These are phyloP conservation scores for Conops quadrifasciatus DNA, from an alignment of 2,888 invertebrate genomes.

Conservation along the genomic window DNA sequence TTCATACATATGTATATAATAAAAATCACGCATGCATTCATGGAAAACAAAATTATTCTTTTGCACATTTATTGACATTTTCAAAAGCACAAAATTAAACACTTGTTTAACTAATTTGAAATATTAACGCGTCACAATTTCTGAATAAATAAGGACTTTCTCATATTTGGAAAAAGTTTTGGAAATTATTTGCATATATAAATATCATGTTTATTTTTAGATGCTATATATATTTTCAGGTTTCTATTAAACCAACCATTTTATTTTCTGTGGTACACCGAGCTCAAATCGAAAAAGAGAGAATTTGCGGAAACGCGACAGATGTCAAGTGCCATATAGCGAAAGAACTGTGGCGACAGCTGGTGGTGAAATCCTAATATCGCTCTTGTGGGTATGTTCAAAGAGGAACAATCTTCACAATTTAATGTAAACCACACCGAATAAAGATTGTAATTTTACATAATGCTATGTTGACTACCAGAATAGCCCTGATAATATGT, in stretches of 20 bases:
- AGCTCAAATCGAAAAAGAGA: conserved; percentile 57
- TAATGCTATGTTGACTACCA: neutral
- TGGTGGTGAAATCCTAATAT: neutral
- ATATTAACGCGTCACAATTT: neutral
- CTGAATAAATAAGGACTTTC: neutral
- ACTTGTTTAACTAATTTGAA: neutral
- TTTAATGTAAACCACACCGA: too few species aligned
- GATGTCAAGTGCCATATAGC: conserved; percentile 37
- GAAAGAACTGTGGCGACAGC: neutral
- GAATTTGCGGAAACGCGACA: conserved; percentile 49
- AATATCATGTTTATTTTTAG: conserved; percentile 43
- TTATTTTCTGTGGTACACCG: conserved; percentile 52
- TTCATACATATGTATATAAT: too few species aligned
- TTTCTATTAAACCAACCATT: conserved; percentile 50
- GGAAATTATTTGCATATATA: conserved; percentile 4
- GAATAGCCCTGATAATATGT: too few species aligned
- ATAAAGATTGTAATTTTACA: too few species aligned
- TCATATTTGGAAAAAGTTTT: conserved; percentile 15
- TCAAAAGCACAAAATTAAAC: too few species aligned
- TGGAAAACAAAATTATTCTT: too few species aligned
- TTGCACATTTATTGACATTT: too few species aligned
- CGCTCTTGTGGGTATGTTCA: neutral
- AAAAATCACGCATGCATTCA: too few species aligned
- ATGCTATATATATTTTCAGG: conserved; percentile 48
- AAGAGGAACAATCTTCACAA: too few species aligned